Evolutionary conservation across 2,113 vertebrate species (phyloP).

Genomic region (Euleptes europaea): DNA sequence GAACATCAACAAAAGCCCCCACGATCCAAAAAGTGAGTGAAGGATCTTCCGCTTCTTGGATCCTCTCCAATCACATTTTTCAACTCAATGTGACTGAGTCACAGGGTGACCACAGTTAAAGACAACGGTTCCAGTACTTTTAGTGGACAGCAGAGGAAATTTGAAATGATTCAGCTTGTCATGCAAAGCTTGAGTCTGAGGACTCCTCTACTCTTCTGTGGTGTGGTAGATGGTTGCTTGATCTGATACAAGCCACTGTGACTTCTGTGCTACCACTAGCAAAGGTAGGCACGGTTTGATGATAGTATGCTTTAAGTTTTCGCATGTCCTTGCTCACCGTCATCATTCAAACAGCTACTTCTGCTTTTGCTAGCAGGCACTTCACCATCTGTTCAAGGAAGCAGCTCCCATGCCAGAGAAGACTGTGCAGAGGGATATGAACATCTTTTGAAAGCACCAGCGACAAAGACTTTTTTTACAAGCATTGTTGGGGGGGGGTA

Average conservation of each 20-base stretch:
- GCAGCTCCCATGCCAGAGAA: background rate
- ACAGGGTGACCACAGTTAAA: background rate
- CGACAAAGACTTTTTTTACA: background rate
- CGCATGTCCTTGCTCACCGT: background rate
- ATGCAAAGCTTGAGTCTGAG: background rate
- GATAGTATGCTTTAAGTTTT: background rate
- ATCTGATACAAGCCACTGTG: background rate
- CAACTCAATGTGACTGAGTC: background rate
- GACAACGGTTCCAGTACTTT: background rate
- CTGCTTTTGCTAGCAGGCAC: background rate
- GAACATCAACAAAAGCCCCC: background rate
- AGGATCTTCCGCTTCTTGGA: too few relatives aligned
- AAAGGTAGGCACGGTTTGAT: too few relatives aligned
- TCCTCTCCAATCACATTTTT: background rate
- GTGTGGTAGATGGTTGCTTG: too few relatives aligned
- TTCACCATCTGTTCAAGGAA: background rate
- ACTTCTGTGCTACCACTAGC: background rate
- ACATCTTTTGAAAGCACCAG: background rate
- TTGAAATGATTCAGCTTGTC: background rate
- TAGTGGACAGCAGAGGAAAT: background rate
- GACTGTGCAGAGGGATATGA: background rate
- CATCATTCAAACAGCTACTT: background rate
- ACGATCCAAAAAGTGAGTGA: background rate
- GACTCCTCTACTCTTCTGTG: too few relatives aligned
- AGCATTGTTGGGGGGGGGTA: too few relatives aligned